A percentile compares a stretch with the other conserved stretches of the same genome.
Evolutionary conservation across 2,797 vertebrate species (phyloP).

Genomic region (Gouania willdenowi): DNA sequence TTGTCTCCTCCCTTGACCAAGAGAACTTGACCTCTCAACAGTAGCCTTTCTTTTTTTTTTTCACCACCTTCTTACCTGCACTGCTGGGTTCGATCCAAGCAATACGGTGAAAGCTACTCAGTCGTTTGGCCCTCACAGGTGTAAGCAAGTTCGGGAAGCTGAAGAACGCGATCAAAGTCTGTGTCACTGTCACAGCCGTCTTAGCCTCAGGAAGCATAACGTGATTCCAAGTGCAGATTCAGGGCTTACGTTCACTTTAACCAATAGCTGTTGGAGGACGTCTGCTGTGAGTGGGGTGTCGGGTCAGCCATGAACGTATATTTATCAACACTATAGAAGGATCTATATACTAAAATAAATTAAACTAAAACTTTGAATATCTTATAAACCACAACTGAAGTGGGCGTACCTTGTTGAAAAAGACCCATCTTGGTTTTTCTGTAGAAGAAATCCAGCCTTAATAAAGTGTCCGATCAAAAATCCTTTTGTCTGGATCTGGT

Average conservation of each 20-base stretch:
- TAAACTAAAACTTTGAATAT: constrained; percentile 69
- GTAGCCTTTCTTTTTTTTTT: constrained; percentile 15
- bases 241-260: constrained; percentile 69
- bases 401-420: constrained; percentile 74
- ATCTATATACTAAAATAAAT: constrained; percentile 50
- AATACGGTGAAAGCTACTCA: constrained; percentile 45
- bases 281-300: constrained; percentile 78
- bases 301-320: constrained; percentile 75
- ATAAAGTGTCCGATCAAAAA: constrained; percentile 88
- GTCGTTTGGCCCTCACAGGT: constrained; percentile 30
- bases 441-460: constrained; percentile 91
- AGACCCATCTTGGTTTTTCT: constrained; percentile 76
- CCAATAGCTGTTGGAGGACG: constrained; percentile 68
- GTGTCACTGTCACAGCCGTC: constrained; percentile 18
- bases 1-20: constrained; percentile 18
- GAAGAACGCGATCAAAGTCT: constrained; percentile 20
- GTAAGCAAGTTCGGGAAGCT: constrained; percentile 19
- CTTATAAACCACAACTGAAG: constrained; percentile 79
- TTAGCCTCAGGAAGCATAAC: constrained; percentile 63
- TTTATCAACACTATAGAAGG: constrained; percentile 69
- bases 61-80: constrained; percentile 19
- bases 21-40: constrained; percentile 25
- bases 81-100: constrained; percentile 47
- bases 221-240: constrained; percentile 71
- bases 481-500: constrained; percentile 67